A percentile compares a stretch with the other conserved stretches of the same genome.
phyloP scores from a whole-genome alignment of 2,797 vertebrate species.

The Sebastes vulpes region DNA sequence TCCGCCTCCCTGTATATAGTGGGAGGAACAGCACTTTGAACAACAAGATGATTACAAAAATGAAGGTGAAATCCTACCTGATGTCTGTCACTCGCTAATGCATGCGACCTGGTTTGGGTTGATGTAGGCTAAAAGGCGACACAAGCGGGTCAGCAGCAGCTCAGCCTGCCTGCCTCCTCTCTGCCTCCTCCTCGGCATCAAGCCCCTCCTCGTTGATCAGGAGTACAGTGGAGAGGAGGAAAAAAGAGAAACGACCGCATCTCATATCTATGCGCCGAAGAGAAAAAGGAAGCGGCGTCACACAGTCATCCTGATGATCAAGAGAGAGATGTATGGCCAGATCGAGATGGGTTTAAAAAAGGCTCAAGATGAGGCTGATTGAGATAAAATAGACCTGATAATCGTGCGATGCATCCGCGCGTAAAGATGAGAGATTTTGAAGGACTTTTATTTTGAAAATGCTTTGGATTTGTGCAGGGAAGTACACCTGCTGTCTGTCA shows the following conservation, averaged over 20 bases:
- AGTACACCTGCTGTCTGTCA: neutral
- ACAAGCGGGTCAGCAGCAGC: conserved; percentile 72
- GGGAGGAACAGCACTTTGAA: conserved; percentile 39
- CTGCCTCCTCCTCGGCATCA: conserved; percentile 75
- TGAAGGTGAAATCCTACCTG: conserved; percentile 82
- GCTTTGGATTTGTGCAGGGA: conserved; percentile 27
- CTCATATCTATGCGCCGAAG: conserved; percentile 52
- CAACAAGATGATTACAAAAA: neutral
- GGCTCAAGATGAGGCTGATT: neutral
- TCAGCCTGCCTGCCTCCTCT: conserved; percentile 28
- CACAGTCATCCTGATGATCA: conserved; percentile 34
- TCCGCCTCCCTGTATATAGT: conserved; percentile 34
- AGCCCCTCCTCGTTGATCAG: conserved; percentile 86
- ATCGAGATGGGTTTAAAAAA: conserved; percentile 7
- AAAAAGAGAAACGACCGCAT: conserved; percentile 16
- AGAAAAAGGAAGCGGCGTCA: conserved; percentile 72
- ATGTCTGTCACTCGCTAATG: conserved; percentile 75
- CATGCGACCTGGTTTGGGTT: conserved; percentile 78
- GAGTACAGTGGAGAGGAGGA: conserved; percentile 64
- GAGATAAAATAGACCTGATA: neutral
- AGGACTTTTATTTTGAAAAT: conserved; percentile 44
- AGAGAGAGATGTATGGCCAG: too few species aligned
- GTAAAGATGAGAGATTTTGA: neutral
- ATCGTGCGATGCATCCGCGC: neutral
- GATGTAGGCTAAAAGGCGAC: conserved; percentile 67